Evolutionary conservation across 2,888 invertebrate genomes (phyloP), one percentile per base, ranked within the genome.

Genomic region (Athetis lepigone): DNA sequence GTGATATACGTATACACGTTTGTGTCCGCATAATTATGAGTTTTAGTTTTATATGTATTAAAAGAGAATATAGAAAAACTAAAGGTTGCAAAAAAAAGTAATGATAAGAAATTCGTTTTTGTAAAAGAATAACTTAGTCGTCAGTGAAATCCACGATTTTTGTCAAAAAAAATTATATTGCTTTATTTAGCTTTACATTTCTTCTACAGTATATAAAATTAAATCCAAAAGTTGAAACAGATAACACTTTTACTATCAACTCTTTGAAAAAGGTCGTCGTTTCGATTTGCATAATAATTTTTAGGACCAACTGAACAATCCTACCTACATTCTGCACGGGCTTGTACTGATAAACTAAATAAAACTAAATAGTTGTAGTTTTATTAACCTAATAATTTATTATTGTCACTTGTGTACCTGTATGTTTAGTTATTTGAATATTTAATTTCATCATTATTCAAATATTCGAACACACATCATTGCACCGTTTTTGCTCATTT

Each of bases 211-310:
- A 77, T n/a, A 82, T 79, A 79, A 80, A 84, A 81, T 82, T 81
- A 79, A 80, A 74, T 73, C 57, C 29, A 2, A 75, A 83, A 82
- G 73, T 80, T 80, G 54, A 45, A 75, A 70, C 66, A 68, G 81
- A 84, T 84, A 84, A 82, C 73, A 62, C 27, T 79, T 66, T 66
- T 75, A 73, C 61, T 79, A 70, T 76, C 49, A 70, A 62, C 64
- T 70, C 65, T 63, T 64, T 66, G 49, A 50, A 65, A 70, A 63
- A 67, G 65, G 62, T 73, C 60, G 62, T 73, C 60, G 46, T 51
- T 77, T 54, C 46, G 63, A 74, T 81, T 80, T 73, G 68, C 65
- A 81, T 79, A 81, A 70, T 79, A 63, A 57, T 77, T 80, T 75
- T 63, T 78, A 77, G 72, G 49, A 37, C 19, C 6, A 60, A 57